Evolutionary conservation across 2,888 invertebrate species (phyloP).

Genomic region (Eledone cirrhosa): DNA sequence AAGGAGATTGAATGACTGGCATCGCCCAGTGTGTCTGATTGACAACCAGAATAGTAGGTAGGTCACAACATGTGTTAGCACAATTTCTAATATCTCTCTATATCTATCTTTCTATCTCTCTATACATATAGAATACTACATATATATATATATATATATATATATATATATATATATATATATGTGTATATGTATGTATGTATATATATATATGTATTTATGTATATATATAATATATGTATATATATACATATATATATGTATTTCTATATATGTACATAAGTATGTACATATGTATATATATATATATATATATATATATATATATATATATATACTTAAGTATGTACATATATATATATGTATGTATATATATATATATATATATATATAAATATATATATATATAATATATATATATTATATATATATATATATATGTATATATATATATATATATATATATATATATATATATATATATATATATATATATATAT

Average conservation of each 20-base stretch:
- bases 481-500: not conserved
- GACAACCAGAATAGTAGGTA: slow-evolving; percentile 12
- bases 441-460: slow-evolving; percentile 5
- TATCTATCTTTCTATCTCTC: too few relatives aligned
- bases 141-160: too few relatives aligned
- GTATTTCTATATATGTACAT: not conserved
- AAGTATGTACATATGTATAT: not conserved
- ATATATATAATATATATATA: too few relatives aligned
- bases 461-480: not conserved
- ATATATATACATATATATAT: not conserved
- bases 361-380: not conserved
- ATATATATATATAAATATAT: not conserved
- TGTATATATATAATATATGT: too few relatives aligned
- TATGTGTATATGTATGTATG: not conserved
- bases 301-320: not conserved
- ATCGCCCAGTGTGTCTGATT: slow-evolving; percentile 26
- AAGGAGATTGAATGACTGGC: slow-evolving; percentile 28
- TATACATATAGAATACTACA: too few relatives aligned
- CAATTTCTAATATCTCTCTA: slow-evolving; percentile 19
- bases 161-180: not conserved
- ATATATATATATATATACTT: not conserved
- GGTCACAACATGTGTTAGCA: slow-evolving; percentile 7
- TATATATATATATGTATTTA: not conserved
- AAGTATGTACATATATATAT: not conserved
- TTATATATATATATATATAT: not conserved